Conservation (phyloP, 1,140 invertebrate genomes). For the Zaprionus tsacasi region DNA sequence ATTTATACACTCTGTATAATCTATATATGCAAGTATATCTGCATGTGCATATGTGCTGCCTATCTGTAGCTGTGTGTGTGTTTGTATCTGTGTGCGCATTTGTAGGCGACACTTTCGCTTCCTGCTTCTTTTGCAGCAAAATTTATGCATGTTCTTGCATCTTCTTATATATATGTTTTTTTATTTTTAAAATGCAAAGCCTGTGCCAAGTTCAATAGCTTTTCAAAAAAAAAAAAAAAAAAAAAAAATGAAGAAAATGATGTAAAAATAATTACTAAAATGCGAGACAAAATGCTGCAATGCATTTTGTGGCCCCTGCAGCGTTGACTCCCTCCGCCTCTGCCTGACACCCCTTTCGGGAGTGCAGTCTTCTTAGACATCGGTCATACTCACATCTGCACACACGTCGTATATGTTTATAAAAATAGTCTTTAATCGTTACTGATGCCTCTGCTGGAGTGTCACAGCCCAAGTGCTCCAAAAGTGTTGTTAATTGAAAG, state of each 20-base stretch:
- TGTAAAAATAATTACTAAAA: constrained; percentile 68
- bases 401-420: not conserved
- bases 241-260: constrained; percentile 30
- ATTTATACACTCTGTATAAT: constrained; percentile 59
- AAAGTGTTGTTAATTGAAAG: constrained; percentile 68
- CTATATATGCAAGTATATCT: constrained; percentile 1
- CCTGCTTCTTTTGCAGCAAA: constrained; percentile 47
- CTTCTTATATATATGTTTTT: constrained; percentile 12
- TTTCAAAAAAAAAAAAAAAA: constrained; percentile 44
- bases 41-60: constrained; percentile 27
- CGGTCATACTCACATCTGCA: constrained; percentile 8
- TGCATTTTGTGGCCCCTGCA: constrained; percentile 68
- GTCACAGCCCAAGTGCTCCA: constrained; percentile 47
- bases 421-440: constrained; percentile 71
- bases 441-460: constrained; percentile 33
- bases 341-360: not conserved
- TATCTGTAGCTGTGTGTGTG: not conserved
- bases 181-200: constrained; percentile 73
- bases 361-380: not conserved
- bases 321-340: constrained; percentile 37
- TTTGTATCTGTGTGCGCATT: constrained; percentile 28
- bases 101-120: constrained; percentile 38
- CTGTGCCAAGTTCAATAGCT: constrained; percentile 80
- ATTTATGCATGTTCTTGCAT: constrained; percentile 42
- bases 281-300: constrained; percentile 65